phyloP scores from a whole-genome alignment of 1,140 invertebrate genomes.

The Pseudomyrmex sp. region DNA sequence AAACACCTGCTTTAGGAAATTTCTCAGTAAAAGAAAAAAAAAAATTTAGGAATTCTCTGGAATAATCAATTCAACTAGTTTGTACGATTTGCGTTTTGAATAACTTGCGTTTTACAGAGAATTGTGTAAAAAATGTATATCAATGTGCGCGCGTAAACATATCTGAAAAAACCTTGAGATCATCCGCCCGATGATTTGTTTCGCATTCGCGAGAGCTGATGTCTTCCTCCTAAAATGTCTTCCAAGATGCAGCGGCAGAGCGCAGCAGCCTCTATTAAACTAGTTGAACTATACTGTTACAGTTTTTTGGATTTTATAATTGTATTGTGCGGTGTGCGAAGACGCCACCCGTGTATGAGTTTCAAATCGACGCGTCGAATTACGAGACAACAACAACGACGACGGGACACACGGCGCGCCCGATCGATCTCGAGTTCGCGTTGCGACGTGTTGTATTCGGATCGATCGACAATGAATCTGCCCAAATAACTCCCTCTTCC shows the following conservation, averaged over 20 bases:
- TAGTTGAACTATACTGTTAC: slow-evolving; percentile 72
- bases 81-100: no score
- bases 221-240: slow-evolving; percentile 47
- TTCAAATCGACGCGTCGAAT: slow-evolving; percentile 50
- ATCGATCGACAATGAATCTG: slow-evolving; percentile 14
- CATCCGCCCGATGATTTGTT: background rate
- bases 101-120: background rate
- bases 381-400: background rate
- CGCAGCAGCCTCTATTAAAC: slow-evolving; percentile 54
- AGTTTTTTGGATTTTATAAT: slow-evolving; percentile 77
- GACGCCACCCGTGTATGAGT: slow-evolving; percentile 49
- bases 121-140: background rate
- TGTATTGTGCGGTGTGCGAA: slow-evolving; percentile 40
- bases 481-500: background rate
- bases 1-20: background rate
- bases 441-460: background rate
- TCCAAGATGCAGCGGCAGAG: slow-evolving; percentile 36
- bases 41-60: slow-evolving; percentile 1
- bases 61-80: no score
- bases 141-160: background rate
- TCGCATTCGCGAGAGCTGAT: slow-evolving; percentile 10
- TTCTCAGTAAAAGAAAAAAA: background rate
- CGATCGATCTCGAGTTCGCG: background rate
- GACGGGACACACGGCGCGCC: slow-evolving; percentile 2
- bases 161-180: background rate